These are phyloP conservation scores for Sinocyclocheilus anophthalmus DNA, from an alignment of 2,113 vertebrate species.

Conservation along the genomic window DNA sequence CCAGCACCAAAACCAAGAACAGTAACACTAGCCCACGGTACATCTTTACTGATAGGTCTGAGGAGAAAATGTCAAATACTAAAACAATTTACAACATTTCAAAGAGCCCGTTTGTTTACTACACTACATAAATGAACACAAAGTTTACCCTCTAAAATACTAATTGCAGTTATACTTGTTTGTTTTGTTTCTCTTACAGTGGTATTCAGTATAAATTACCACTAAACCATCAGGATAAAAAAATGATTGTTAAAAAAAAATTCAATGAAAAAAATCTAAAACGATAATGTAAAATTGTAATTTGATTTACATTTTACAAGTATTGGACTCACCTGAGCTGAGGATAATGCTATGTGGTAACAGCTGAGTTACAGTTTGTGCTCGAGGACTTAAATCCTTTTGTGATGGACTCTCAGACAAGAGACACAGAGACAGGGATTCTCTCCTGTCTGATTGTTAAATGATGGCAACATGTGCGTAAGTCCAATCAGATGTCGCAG, in stretches of 20 bases:
- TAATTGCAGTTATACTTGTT: not conserved
- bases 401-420: constrained; percentile 50
- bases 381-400: constrained; percentile 34
- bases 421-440: constrained; percentile 53
- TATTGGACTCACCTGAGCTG: constrained; percentile 47
- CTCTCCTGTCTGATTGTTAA: constrained; percentile 65
- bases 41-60: constrained; percentile 72
- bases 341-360: not conserved
- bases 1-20: constrained; percentile 72
- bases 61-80: not conserved
- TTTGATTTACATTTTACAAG: not conserved
- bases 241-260: not conserved
- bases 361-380: constrained; percentile 17
- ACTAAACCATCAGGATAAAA: not conserved
- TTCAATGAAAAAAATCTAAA: not conserved
- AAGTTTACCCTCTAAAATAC: not conserved
- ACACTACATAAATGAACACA: not conserved
- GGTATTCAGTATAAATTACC: not conserved
- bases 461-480: constrained; percentile 70
- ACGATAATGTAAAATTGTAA: not conserved
- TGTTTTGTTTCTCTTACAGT: not conserved
- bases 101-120: not conserved
- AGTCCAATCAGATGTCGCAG: constrained; percentile 75
- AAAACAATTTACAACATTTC: not conserved
- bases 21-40: constrained; percentile 71